Base-by-base conservation (phyloP, 2,888 invertebrate species). In the Nesidiocoris tenuis region DNA sequence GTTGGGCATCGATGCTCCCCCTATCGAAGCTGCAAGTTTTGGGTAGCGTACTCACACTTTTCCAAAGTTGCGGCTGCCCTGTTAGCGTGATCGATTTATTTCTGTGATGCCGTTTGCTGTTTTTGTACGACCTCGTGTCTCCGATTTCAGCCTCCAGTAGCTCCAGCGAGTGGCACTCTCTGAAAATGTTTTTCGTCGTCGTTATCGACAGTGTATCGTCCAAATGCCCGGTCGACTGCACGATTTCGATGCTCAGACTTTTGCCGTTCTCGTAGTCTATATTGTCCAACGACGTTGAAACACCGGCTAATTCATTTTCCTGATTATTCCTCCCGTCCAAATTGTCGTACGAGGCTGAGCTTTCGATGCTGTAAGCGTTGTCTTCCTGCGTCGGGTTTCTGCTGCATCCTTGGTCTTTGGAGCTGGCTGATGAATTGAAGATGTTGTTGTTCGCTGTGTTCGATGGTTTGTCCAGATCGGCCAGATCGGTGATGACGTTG, bases 101-200 rank as follows among this genome's bases (percentile, higher is more conserved):
- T 61, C 81, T 79, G 9, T 79, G 74, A 78, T 81, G 81, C 61
- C 79, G 79, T 71, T 78, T 81, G 54, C 61, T 71, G 55, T 70
- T 78, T 66, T 76, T 74, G 39, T 66, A 71, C 12, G 76, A 74
- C 74, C 71, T 74, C 3, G 71, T 75, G 61, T 79, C 79, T 1
- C 74, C 76, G 7, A 64, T 71, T 25, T 64, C 25, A 39, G 75
- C 79, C 23, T 80, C 81, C 2, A 81, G 72, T n/a, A 78, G 72
- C 65, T 81, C 81, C 18, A 81, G 76, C 0, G 81, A 81, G 57
- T 80, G 80, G 17, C 80, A 80, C 74, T 81, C 80, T 21, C 77
- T 75, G 63, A 79, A 79, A 39, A 77, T 74, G 25, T 65, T 76
- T 71, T 77, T 79, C 18, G 77, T 61, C 24, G 72, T 70, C 0